Base-by-base conservation (phyloP, 2,113 vertebrate genomes). In the Pelobates fuscus region DNA sequence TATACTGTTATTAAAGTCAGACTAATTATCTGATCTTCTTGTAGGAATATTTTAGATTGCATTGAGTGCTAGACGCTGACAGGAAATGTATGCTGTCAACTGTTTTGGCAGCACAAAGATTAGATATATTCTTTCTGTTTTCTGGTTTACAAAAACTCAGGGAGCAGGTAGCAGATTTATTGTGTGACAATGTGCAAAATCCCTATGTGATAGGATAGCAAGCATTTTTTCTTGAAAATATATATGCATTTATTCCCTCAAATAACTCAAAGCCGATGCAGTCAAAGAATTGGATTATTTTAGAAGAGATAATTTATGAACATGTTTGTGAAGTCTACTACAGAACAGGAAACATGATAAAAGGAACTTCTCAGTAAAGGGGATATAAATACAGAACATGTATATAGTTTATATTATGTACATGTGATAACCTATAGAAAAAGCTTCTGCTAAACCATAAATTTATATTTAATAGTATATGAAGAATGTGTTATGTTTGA, bases 51-150 rank as follows among this genome's bases (percentile, higher is more conserved):
- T 44, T 20, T 26, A 24, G 17, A 21, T 59, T 23, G 26, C 26
- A 12, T 8, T 24, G 55, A 59, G 32, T 25, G 18, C 54, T 41
- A 57, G 21, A 43, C 26, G 54, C 23, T 59, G 30, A 55, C 68
- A 59, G 32, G 32, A 70, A 59, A 55, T 44, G 21, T 12, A 59
- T 25, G 20, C 68, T 59, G 68, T 70, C 68, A 70, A 58, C 57
- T 70, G 52, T 43, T 70, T 59, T 59, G 23, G 54, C 29, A 59
- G 32, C n/a, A 25, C 30, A 70, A 27, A 59, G 26, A 43, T 67
- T 52, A 54, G 64, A 67, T 29, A 23, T 54, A 54, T 70, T 29
- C 55, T 70, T 59, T 57, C 54, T 64, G 24, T 17, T 70, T 70
- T 8, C 5, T 59, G 18, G 37, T 70, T 24, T 54, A 54, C 21